Base-by-base conservation (phyloP, 2,797 vertebrate genomes). In the Ctenosaura bakeri region DNA sequence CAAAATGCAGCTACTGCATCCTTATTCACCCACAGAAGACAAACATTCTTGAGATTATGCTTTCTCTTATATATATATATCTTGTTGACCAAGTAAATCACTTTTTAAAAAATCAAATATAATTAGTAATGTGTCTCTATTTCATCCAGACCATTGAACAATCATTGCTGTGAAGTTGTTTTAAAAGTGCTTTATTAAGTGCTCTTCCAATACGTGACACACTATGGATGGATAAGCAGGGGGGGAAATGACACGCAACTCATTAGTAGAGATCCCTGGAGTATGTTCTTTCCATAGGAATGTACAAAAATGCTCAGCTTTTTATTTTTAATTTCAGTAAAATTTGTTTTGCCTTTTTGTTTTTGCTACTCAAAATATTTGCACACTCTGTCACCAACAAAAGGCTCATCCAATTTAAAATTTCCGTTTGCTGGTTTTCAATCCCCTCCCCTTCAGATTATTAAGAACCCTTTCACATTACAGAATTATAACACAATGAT, bases 171-270 rank as follows among this genome's bases (percentile, higher is more conserved):
- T 77, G 78, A 12, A 80, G 2, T 12, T 35, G 2, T 83, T 71
- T 89, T 80, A 78, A 74, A 82, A 83, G 50, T 7, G 38, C 2
- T 88, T 38, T 73, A n/a, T 90, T 20, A 76, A 85, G 42, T 80
- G 56, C 54, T n/a, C 7, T 59, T 46, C 5, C 38, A 85, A 6
- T 79, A 54, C 1, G 46, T 83, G 35, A 29, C 3, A 62, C 5
- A 54, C 2, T 79, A 78, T 13, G 42, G 50, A 52, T 54, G n/a
- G 35, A 18, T 52, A 8, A 66, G 59, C 74, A 38, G 18, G n/a
- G 35, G 1, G 35, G 35, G 16, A 38, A 3, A 12, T 38, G n/a
- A 5, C 73, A 59, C 14, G 20, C 32, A 66, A 20, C 71, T 26
- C 4, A 62, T 50, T 76, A 56, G 64, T 46, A 89, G 56, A 66